A percentile compares a stretch with the other conserved stretches of the same genome.
Evolutionary conservation across 2,113 vertebrate genomes (phyloP).

Genomic region (Tichodroma muraria): DNA sequence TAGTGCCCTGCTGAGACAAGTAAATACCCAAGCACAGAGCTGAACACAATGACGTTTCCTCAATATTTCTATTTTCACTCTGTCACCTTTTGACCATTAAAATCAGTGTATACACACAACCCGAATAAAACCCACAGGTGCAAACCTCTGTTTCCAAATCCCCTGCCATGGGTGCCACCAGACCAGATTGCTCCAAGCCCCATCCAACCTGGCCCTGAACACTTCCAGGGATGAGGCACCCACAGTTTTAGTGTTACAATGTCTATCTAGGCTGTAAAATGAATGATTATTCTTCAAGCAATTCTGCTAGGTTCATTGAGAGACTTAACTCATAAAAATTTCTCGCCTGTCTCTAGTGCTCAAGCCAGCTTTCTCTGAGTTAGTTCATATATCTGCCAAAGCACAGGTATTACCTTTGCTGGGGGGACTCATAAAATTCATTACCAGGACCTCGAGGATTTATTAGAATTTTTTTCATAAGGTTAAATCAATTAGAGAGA

Average conservation of each 20-base stretch:
- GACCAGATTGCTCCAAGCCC: not conserved
- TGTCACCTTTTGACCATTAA: not conserved
- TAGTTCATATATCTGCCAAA: not conserved
- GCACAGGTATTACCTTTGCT: not conserved
- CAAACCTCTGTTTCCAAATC: not conserved
- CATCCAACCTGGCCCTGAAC: not conserved
- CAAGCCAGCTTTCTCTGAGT: not conserved
- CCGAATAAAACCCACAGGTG: not conserved
- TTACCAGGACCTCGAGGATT: not conserved
- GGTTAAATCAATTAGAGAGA: not conserved
- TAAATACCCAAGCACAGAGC: not conserved
- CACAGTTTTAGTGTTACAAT: not conserved
- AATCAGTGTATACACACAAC: not conserved
- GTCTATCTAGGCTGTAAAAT: not conserved
- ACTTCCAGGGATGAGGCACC: not conserved
- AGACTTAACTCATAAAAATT: not conserved
- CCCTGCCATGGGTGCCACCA: not conserved
- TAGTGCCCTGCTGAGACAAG: not conserved
- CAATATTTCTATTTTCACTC: not conserved
- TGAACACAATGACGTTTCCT: not conserved
- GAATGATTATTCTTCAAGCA: not conserved
- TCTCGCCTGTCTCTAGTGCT: not conserved
- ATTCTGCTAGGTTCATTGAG: not conserved
- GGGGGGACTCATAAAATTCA: not conserved
- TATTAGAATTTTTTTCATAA: not conserved